Base-by-base conservation (phyloP, 2,113 vertebrate genomes). In the Xenopus borealis region DNA sequence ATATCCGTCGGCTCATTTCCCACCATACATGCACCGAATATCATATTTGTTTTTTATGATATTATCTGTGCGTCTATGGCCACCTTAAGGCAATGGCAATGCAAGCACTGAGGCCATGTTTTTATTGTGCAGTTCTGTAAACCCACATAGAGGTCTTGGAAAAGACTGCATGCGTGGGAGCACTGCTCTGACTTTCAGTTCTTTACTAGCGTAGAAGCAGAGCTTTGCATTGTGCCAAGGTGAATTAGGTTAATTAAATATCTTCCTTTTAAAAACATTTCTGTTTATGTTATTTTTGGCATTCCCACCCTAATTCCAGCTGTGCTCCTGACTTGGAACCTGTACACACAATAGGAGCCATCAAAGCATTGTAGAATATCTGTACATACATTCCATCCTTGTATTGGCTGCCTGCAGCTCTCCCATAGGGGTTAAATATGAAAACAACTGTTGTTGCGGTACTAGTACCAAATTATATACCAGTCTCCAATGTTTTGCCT, bases 321-420 rank as follows among this genome's bases (percentile, higher is more conserved):
- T 16, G 1, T 72, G 78, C 52, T 47, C 17, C 0, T 79, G 64
- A 33, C 0, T 80, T 79, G 16, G 20, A 61, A 18, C 2, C 0
- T 80, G 62, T 12, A 72, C 19, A 72, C n/a, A 0, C 75, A 79
- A 27, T 17, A 58, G 52, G 62, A 80, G 71, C 17, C 78, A 52
- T 78, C 69, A 58, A 62, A 77, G 33, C 33, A 40, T 9, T 40
- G 33, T 40, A 40, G 33, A 40, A 40, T 40, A 40, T 40, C 33
- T 40, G 74, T 62, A 33, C 53, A 69, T 75, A 58, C 53, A 77
- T 82, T 77, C 80, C 62, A 74, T 69, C 71, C 78, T 78, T 66
- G 44, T 46, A 19, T 46, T 46, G 17, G 33, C 63, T 66, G 63
- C 16, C 63, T 66, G 23, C 7, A 16, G 62, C 13, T 20, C 20